phyloP scores from a whole-genome alignment of 1,140 invertebrate genomes.

The Calycopis cecrops region DNA sequence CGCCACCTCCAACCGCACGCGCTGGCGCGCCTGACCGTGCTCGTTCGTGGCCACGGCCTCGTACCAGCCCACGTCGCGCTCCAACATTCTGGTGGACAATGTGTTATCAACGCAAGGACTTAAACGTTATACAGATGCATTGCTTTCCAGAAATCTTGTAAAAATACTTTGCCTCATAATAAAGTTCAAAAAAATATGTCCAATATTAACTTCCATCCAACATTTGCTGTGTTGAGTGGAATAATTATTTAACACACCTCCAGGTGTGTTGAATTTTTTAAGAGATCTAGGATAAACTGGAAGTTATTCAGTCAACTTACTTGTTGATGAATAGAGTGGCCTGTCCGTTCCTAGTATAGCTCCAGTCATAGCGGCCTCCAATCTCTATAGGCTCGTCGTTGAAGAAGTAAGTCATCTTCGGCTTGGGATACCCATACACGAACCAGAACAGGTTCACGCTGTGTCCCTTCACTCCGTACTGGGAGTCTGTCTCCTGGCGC shows the following conservation, averaged over 20 bases:
- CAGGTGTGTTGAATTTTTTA: not conserved
- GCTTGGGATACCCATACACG: conserved; percentile 94
- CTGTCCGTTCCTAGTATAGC: conserved; percentile 92
- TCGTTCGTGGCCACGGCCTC: conserved; percentile 95
- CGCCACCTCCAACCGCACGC: conserved; percentile 89
- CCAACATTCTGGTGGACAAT: conserved; percentile 81
- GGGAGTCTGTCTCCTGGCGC: conserved; percentile 87
- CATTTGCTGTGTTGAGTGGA: no score
- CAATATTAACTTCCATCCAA: not conserved
- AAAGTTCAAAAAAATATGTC: not conserved
- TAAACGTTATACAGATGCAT: no score
- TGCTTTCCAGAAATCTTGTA: no score
- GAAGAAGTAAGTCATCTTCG: conserved; percentile 91
- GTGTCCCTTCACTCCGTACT: conserved; percentile 92
- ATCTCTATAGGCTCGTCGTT: conserved; percentile 88
- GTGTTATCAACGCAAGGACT: no score
- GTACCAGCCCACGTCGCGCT: conserved; percentile 94
- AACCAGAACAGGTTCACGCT: conserved; percentile 93
- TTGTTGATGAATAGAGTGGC: conserved; percentile 91
- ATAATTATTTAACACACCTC: no score
- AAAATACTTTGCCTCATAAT: no score
- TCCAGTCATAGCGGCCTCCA: conserved; percentile 87
- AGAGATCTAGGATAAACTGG: not conserved
- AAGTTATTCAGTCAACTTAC: conserved; percentile 58
- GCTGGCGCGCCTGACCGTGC: conserved; percentile 90